Base-by-base conservation (phyloP, 2,888 invertebrate genomes). In the Drosophila monieri region DNA sequence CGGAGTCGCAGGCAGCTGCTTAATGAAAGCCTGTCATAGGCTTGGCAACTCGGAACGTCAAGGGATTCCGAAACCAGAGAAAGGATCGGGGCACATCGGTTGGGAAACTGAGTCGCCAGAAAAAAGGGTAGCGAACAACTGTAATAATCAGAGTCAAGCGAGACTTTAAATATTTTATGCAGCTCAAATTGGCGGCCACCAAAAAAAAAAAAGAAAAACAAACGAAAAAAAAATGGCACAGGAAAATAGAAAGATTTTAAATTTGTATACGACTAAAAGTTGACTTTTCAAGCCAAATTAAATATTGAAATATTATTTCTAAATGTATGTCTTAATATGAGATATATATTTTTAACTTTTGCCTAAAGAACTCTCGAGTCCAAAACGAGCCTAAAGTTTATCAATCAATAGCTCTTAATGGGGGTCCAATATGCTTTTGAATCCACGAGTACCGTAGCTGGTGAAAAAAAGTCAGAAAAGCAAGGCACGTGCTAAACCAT, bases 141-240 rank as follows among this genome's bases (percentile, higher is more conserved):
- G 76, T 85, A 77, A 84, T 88, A 85, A 84, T 85, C 84, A 81
- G 88, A 73, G 85, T 70, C 85, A 79, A 77, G 79, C 83, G 80
- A 85, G 83, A 75, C 77, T 81, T 85, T 85, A 86, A 85, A 85
- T 88, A 88, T 88, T 85, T 88, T 60, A 88, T 80, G 77, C 75
- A 68, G 71, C 71, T 77, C 77, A 85, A 85, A 85, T 79, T 88
- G 80, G 78, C 71, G 85, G 67, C 83, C 64, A 64, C 43, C 70
- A 51, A 67, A 62, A 55, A 67, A 49, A 60, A 66, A 41, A 18
- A 66, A 41, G 52, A 53, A 39, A 53, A 66, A 60, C 53, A 60
- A 55, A 56, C 43, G 15, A 6, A n/a, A 10, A 44, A 44, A 53
- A 37, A 39, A 64, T 35, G 23, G 4, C 23, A 6, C 9, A 18